Evolutionary conservation across 2,888 invertebrate species (phyloP).

Genomic region (Sialis lutaria): DNA sequence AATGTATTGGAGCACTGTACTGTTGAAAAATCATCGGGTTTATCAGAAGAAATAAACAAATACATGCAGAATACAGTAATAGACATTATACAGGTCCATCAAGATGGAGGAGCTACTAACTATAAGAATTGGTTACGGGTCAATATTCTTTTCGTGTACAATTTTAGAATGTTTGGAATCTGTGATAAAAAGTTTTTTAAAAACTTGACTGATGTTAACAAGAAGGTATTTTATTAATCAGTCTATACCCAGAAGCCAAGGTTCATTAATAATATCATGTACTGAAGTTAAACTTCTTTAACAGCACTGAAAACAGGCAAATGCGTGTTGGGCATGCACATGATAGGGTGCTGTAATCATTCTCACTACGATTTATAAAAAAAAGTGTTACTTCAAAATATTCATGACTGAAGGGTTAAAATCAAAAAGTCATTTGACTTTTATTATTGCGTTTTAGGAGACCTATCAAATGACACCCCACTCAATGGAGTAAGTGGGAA

Average conservation of each 20-base stretch:
- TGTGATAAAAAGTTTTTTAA: constrained; percentile 62
- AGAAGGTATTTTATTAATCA: constrained; percentile 34
- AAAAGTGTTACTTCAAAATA: too few species aligned
- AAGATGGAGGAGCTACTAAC: constrained; percentile 8
- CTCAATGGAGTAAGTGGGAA: too few species aligned
- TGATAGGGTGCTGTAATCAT: too few species aligned
- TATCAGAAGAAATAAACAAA: constrained; percentile 39
- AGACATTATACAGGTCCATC: constrained; percentile 35
- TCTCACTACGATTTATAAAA: too few species aligned
- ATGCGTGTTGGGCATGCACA: too few species aligned
- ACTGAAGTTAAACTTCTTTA: too few species aligned
- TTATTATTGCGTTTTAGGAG: too few species aligned
- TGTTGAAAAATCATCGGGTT: constrained; percentile 20
- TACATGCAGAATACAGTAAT: constrained; percentile 43
- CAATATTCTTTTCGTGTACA: constrained; percentile 49
- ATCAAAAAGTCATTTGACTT: too few species aligned
- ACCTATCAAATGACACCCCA: too few species aligned
- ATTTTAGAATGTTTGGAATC: constrained; percentile 54
- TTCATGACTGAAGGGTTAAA: too few species aligned
- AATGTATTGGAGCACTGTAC: constrained; percentile 19
- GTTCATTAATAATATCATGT: background rate
- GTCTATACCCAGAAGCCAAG: background rate
- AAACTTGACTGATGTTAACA: constrained; percentile 54
- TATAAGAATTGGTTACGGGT: constrained; percentile 41
- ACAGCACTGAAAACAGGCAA: too few species aligned